Evolutionary conservation across 2,797 vertebrate genomes (phyloP).

Genomic region (Liparis tanakae): DNA sequence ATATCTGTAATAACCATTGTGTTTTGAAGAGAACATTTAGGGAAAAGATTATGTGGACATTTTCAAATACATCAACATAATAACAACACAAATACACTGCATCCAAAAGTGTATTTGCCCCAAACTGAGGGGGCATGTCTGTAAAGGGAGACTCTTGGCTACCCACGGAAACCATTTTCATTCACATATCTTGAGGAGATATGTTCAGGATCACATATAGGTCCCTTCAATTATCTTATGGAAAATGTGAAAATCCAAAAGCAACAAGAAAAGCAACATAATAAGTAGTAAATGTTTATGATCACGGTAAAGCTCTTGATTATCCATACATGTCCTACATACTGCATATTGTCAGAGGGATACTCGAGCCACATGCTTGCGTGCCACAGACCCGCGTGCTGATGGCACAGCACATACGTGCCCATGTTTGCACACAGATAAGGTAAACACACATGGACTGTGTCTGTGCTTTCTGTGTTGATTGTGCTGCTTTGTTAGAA

Average conservation of each 20-base stretch:
- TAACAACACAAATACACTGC: no score
- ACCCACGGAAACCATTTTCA: no score
- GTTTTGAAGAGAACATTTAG: no score
- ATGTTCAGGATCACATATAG: neutral
- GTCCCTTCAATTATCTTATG: neutral
- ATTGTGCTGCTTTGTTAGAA: constrained; percentile 48
- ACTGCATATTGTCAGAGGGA: constrained; percentile 4
- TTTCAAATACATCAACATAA: no score
- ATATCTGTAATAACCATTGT: no score
- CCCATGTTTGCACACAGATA: constrained; percentile 55
- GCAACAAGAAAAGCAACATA: neutral
- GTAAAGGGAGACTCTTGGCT: no score
- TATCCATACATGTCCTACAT: constrained; percentile 6
- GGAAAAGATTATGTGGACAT: no score
- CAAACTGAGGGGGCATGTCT: no score
- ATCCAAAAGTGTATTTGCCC: no score
- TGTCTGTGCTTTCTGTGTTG: constrained; percentile 35
- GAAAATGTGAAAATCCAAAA: neutral
- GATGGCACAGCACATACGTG: constrained; percentile 28
- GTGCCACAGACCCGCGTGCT: constrained; percentile 27
- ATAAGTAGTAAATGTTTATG: neutral
- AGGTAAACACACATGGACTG: constrained; percentile 38
- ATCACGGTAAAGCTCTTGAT: neutral
- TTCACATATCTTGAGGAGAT: neutral
- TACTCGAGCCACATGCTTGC: constrained; percentile 41